phyloP scores from a whole-genome alignment of 2,113 vertebrate species.

The Pelecanus crispus region DNA sequence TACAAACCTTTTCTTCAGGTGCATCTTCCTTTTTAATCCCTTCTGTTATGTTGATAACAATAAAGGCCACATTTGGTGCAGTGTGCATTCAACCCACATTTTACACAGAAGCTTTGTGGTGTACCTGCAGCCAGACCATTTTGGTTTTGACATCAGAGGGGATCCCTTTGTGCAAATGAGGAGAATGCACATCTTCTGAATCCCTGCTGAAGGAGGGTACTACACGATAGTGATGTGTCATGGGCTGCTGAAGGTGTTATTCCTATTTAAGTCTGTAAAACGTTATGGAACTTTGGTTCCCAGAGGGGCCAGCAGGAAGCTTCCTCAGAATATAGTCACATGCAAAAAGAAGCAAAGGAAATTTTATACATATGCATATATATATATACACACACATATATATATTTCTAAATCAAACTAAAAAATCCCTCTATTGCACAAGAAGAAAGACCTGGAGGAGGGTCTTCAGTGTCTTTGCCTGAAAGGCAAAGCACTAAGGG shows the following conservation, averaged over 20 bases:
- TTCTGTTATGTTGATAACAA: background rate
- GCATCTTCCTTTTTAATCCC: background rate
- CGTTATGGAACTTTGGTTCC: background rate
- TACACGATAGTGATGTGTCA: fast-evolving
- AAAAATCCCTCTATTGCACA: background rate
- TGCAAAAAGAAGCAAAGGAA: background rate
- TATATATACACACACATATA: background rate
- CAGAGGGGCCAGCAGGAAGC: background rate
- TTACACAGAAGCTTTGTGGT: background rate
- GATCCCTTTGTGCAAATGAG: background rate
- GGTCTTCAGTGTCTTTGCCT: background rate
- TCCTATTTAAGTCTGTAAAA: background rate
- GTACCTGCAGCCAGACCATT: background rate
- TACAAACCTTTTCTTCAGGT: background rate
- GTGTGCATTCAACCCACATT: background rate
- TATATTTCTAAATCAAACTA: background rate
- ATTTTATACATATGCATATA: background rate
- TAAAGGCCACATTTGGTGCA: background rate
- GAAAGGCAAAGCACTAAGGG: background rate
- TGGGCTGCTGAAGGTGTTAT: background rate
- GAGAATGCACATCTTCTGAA: background rate
- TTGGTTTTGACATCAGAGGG: background rate
- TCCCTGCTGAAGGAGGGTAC: background rate
- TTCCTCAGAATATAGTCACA: background rate
- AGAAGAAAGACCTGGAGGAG: background rate